Conservation (phyloP, 2,888 invertebrate genomes). For the Capitulum mitella region DNA sequence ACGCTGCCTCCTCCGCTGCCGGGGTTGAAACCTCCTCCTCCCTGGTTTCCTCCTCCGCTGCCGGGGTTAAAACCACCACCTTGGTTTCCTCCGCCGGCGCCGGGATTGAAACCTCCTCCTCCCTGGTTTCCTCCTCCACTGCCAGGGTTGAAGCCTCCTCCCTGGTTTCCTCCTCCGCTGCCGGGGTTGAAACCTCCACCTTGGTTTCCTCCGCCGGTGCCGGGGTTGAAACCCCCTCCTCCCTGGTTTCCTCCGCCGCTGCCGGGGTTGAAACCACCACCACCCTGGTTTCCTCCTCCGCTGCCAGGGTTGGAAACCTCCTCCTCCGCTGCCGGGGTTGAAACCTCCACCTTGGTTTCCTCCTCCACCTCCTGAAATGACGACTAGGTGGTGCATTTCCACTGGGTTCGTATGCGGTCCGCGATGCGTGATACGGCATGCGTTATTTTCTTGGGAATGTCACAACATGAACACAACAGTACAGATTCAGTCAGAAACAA, state of each 20-base stretch:
- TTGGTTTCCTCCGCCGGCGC: neutral
- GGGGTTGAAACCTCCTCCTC: neutral
- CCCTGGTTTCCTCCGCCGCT: neutral
- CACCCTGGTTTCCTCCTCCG: neutral
- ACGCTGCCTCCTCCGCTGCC: neutral
- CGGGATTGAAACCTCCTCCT: neutral
- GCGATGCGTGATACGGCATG: no score
- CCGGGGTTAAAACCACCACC: neutral
- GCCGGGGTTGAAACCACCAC: neutral
- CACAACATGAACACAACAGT: no score
- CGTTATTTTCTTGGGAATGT: no score
- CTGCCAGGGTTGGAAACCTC: neutral
- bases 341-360: neutral
- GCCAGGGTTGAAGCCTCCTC: neutral
- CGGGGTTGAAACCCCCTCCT: neutral
- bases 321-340: neutral
- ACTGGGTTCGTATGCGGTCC: no score
- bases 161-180: neutral
- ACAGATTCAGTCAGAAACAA: no score
- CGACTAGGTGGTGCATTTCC: no score
- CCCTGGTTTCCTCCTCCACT: neutral
- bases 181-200: neutral
- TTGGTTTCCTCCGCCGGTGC: neutral
- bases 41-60: neutral
- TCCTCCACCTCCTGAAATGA: neutral